A percentile compares a stretch with the other conserved stretches of the same genome.
Evolutionary conservation across 2,888 invertebrate species (phyloP).

Genomic region (Rhagophthalmus giganteus): DNA sequence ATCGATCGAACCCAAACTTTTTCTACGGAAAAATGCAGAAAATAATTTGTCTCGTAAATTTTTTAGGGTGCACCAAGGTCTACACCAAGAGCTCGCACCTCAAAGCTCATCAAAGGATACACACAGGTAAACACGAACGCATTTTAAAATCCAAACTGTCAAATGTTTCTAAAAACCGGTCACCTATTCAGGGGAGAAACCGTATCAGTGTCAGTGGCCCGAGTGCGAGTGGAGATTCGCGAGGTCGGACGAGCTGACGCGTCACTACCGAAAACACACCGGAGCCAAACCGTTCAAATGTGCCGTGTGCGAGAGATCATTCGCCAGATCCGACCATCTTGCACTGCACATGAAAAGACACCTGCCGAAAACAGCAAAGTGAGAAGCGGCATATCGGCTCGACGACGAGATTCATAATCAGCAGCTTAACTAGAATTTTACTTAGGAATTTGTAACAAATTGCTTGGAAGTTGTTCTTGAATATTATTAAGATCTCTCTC

Average conservation of each 20-base stretch:
- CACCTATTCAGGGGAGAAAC: constrained; percentile 85
- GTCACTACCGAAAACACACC: constrained; percentile 96
- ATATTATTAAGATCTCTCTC: constrained; percentile 21
- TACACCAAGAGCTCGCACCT: constrained; percentile 98
- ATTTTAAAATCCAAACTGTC: too few species aligned
- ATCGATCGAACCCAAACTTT: too few species aligned
- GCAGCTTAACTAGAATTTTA: constrained; percentile 5
- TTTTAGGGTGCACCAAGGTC: constrained; percentile 92
- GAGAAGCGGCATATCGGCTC: constrained; percentile 21
- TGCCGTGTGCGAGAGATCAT: constrained; percentile 91
- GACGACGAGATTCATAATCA: background rate
- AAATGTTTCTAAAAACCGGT: constrained; percentile 7
- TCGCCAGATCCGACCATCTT: constrained; percentile 93
- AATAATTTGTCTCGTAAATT: constrained; percentile 28
- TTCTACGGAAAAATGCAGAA: background rate
- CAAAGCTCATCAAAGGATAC: constrained; percentile 96
- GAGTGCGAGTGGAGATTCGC: constrained; percentile 98
- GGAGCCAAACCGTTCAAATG: constrained; percentile 98
- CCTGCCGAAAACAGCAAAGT: constrained; percentile 84
- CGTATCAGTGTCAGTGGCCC: constrained; percentile 97
- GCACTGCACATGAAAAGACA: constrained; percentile 97
- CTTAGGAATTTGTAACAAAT: constrained; percentile 7
- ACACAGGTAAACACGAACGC: constrained; percentile 74
- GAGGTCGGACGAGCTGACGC: constrained; percentile 91
- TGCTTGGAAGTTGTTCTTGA: constrained; percentile 14